phyloP scores from a whole-genome alignment of 2,888 invertebrate species.

The Coleophora deauratella region DNA sequence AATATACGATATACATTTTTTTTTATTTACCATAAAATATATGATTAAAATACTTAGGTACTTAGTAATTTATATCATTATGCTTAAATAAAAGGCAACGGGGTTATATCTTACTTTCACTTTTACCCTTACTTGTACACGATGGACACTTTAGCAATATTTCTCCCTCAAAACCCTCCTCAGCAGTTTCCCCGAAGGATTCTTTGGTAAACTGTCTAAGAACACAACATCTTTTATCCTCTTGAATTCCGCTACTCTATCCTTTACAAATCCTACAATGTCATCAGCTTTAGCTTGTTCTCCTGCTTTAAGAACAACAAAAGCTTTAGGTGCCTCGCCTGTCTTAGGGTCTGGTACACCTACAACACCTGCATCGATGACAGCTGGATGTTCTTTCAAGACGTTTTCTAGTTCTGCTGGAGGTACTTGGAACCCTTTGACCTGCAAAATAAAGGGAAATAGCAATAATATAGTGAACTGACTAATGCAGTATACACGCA shows the following conservation, averaged over 20 bases:
- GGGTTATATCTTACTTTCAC: no score
- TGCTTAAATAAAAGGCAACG: no score
- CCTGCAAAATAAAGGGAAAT: conserved; percentile 42
- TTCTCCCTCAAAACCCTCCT: conserved; percentile 62
- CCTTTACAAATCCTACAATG: conserved; percentile 73
- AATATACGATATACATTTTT: no score
- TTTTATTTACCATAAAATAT: no score
- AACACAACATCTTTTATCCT: conserved; percentile 76
- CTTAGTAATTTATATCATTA: no score
- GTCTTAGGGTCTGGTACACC: conserved; percentile 76
- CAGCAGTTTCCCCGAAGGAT: conserved; percentile 80
- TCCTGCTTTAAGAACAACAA: conserved; percentile 69
- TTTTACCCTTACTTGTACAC: no score
- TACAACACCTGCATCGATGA: conserved; percentile 85
- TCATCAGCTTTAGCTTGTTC: conserved; percentile 55
- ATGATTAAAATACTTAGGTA: no score
- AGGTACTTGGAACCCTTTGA: conserved; percentile 80
- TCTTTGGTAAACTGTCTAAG: conserved; percentile 78
- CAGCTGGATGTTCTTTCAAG: conserved; percentile 77
- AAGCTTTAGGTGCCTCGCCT: conserved; percentile 83
- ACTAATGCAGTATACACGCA: no score
- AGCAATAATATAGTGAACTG: no score
- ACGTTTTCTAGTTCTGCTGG: conserved; percentile 86
- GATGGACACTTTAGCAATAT: neutral
- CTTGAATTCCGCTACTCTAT: conserved; percentile 80